phyloP scores from a whole-genome alignment of 2,797 vertebrate species.

The Phataginus tetradactyla region DNA sequence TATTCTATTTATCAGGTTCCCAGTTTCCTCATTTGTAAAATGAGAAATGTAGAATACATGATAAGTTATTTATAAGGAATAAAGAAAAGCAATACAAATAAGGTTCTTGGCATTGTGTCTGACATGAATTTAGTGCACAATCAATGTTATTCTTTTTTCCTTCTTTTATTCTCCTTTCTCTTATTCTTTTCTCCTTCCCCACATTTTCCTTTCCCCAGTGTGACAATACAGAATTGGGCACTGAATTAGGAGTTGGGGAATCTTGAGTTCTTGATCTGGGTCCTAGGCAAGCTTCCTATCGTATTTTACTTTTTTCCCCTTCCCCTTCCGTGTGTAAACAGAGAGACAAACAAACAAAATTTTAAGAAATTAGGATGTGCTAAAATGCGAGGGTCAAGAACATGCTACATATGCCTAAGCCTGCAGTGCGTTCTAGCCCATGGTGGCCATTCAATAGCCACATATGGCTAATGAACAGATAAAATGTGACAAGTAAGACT shows the following conservation, averaged over 20 bases:
- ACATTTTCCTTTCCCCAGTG: background rate
- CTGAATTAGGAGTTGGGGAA: background rate
- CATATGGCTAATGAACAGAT: background rate
- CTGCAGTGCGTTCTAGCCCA: background rate
- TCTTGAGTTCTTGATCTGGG: background rate
- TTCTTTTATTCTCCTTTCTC: too few species aligned
- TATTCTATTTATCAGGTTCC: background rate
- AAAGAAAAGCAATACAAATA: slow-evolving; percentile 15
- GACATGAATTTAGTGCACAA: background rate
- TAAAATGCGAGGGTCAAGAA: background rate
- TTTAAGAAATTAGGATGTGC: slow-evolving; percentile 32
- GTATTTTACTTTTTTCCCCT: background rate
- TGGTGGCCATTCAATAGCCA: background rate
- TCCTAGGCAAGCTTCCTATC: background rate
- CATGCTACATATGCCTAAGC: background rate
- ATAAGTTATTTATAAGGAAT: background rate
- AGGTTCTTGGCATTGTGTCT: background rate
- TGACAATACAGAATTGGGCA: background rate
- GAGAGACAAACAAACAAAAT: background rate
- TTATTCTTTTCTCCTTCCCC: background rate
- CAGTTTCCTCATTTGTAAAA: background rate
- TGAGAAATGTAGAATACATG: background rate
- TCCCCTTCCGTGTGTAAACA: background rate
- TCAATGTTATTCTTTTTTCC: background rate
- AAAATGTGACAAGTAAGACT: background rate